Conservation (phyloP, 2,797 vertebrate genomes). For the Phrynocephalus vlangalii region DNA sequence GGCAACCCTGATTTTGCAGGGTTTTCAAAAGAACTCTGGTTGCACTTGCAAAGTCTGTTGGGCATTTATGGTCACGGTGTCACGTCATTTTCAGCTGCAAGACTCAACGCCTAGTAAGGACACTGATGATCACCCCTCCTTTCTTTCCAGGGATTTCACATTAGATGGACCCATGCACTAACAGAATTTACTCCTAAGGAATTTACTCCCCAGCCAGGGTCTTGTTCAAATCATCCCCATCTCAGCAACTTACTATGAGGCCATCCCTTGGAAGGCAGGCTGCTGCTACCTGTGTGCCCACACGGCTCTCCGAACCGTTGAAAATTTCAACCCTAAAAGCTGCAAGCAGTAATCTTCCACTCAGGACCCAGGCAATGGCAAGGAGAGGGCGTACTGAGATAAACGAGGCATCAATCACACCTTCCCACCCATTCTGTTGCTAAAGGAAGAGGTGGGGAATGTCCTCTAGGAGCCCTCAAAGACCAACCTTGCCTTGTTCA, state of each 20-base stretch:
- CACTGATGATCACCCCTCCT: background rate
- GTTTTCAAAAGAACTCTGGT: background rate
- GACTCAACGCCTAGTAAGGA: background rate
- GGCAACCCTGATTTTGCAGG: background rate
- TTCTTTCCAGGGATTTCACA: background rate
- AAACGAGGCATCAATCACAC: slow-evolving; percentile 75
- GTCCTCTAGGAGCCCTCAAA: slow-evolving; percentile 58
- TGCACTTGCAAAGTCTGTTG: background rate
- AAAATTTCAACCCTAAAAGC: slow-evolving; percentile 61
- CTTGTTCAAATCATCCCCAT: slow-evolving; percentile 10
- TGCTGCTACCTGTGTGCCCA: slow-evolving; percentile 54
- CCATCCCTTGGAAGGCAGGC: slow-evolving; percentile 65
- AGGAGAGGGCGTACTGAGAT: slow-evolving; percentile 67
- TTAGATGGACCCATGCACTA: rapidly evolving
- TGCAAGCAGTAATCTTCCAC: slow-evolving; percentile 64
- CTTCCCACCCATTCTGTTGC: slow-evolving; percentile 58
- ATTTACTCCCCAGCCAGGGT: slow-evolving; percentile 12
- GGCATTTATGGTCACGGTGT: background rate
- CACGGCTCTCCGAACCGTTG: slow-evolving; percentile 46
- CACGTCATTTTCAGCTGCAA: background rate
- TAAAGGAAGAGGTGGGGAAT: slow-evolving; percentile 60
- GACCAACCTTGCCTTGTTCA: slow-evolving; percentile 69
- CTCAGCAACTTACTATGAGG: slow-evolving; percentile 41
- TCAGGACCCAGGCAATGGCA: slow-evolving; percentile 70
- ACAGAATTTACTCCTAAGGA: slow-evolving; percentile 17